Percentiles rank a stretch among this genome's conserved stretches.
These are phyloP conservation scores for Grus americana DNA, from an alignment of 2,113 vertebrate species.

Conservation along the genomic window DNA sequence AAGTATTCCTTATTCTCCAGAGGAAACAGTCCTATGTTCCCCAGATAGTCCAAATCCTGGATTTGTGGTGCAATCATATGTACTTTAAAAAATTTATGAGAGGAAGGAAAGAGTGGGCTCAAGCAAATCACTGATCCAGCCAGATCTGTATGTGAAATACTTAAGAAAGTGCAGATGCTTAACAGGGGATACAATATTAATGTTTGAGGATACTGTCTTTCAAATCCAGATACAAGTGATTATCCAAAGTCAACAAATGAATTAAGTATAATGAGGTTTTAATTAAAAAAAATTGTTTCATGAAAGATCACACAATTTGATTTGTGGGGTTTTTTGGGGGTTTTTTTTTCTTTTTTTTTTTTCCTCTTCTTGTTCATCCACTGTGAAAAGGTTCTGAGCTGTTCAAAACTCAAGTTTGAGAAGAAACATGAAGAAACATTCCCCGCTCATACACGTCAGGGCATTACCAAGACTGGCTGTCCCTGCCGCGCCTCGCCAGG, in stretches of 20 bases:
- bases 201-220: not conserved
- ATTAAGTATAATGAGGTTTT: not conserved
- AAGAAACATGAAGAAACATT: not conserved
- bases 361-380: not conserved
- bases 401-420: not conserved
- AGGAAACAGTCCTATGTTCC: not conserved
- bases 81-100: not conserved
- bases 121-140: not conserved
- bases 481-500: too few species aligned
- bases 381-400: not conserved
- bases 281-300: not conserved
- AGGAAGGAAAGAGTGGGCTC: not conserved
- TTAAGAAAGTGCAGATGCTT: not conserved
- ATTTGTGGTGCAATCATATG: not conserved
- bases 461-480: not conserved
- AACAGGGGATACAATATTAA: not conserved
- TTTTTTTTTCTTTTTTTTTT: not conserved
- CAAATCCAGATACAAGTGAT: not conserved
- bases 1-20: not conserved
- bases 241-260: not conserved
- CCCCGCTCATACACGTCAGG: not conserved
- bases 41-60: not conserved
- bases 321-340: too few species aligned
- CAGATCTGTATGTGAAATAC: not conserved
- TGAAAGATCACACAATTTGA: not conserved